Evolutionary conservation across 2,888 invertebrate species (phyloP), one percentile per base, ranked within the genome.

Genomic region (Drosophila suboccidentalis): DNA sequence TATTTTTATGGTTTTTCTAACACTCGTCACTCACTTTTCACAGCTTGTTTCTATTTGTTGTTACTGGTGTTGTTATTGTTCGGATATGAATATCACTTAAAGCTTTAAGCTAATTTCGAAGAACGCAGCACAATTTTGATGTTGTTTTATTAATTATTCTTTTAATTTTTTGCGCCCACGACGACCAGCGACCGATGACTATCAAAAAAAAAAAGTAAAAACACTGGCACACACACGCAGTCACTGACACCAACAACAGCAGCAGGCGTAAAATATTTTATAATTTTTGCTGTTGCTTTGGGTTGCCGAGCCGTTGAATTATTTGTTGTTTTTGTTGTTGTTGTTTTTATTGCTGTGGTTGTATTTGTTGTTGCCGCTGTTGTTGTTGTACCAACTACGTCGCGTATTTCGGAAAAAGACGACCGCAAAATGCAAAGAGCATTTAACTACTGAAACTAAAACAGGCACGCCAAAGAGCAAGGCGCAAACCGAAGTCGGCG

Each of bases 381-480:
- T 57, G 15, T 64, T 67, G 62, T 71, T 64, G 59, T 75, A 55
- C 19, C 63, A 72, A 79, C 80, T 75, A 84, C 87, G 84, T 58
- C 84, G 78, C 72, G 75, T 78, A 87, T 80, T 82, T 80, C 80
- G 68, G 86, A 83, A 77, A 80, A 78, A 81, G 76, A 83, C 82
- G 75, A 82, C 82, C 82, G 82, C 82, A 75, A 85, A 82, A 82
- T 82, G 85, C 82, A 85, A 82, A 85, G 82, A 82, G 82, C 79
- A 79, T 84, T 87, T 79, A 84, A 81, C 85, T 79, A 87, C 85
- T 87, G 75, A 87, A 82, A 66, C 77, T 77, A 79, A 76, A 76
- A 73, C 72, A 46, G 55, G 61, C 66, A 63, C 74, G 75, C 65
- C 78, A 70, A 69, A 73, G 82, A 82, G 82, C 71, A 73, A 66